These are phyloP conservation scores for Drosophila mulleri DNA, from an alignment of 2,888 invertebrate genomes.

Conservation along the genomic window DNA sequence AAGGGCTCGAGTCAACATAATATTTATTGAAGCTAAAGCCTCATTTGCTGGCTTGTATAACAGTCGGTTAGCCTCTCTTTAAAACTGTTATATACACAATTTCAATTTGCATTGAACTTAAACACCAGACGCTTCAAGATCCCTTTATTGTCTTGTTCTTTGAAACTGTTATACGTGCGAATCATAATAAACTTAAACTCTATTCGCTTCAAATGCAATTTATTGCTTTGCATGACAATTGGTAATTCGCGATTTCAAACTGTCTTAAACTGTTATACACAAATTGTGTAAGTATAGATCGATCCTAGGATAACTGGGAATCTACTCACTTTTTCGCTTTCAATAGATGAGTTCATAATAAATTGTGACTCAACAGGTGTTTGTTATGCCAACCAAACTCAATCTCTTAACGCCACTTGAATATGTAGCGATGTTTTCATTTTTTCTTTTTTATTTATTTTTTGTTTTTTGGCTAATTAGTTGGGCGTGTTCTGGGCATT, in stretches of 20 bases:
- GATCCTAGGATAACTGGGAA: background rate
- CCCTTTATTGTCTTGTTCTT: background rate
- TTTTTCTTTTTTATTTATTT: too few species aligned
- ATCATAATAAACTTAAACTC: background rate
- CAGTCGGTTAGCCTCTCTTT: background rate
- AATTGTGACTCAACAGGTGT: slow-evolving; percentile 35
- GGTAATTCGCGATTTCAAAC: background rate
- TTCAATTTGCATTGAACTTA: too few species aligned
- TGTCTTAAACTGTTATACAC: background rate
- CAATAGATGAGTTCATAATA: slow-evolving; percentile 46
- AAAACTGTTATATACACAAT: background rate
- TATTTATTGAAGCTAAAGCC: background rate
- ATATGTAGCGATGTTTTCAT: slow-evolving; percentile 3
- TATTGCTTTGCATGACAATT: background rate
- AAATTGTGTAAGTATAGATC: too few species aligned
- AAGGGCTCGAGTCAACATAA: too few species aligned
- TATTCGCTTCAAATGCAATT: background rate
- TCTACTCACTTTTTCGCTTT: slow-evolving; percentile 7
- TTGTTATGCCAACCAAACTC: background rate
- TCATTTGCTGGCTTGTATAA: background rate
- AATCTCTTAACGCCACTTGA: slow-evolving; percentile 15
- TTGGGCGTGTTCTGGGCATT: slow-evolving; percentile 33
- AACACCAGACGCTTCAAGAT: too few species aligned
- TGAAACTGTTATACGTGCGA: background rate
- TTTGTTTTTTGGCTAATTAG: slow-evolving; percentile 41